Conservation (phyloP, 2,888 invertebrate species). For the Scrobipalpa costella region DNA sequence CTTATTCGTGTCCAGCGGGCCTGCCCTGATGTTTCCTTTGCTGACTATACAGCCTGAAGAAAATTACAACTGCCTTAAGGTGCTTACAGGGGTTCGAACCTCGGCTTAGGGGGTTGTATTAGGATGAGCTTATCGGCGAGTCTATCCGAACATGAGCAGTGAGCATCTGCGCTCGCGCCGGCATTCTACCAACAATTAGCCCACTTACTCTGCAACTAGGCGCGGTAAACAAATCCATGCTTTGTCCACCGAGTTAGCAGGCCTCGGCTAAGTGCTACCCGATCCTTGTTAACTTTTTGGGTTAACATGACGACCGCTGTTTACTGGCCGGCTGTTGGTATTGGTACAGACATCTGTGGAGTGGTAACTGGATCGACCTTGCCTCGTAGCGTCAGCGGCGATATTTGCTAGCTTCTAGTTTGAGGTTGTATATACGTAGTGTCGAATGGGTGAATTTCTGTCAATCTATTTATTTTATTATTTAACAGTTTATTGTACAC, state of each 20-base stretch:
- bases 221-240: constrained; percentile 68
- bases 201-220: constrained; percentile 75
- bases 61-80: too few species aligned
- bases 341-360: constrained; percentile 64
- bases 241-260: constrained; percentile 74
- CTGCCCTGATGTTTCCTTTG: too few species aligned
- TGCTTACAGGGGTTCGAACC: too few species aligned
- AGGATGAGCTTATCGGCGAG: neutral
- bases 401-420: neutral
- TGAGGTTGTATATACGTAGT: neutral
- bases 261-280: constrained; percentile 68
- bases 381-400: neutral
- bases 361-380: constrained; percentile 21
- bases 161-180: constrained; percentile 31
- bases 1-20: too few species aligned
- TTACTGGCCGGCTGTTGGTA: constrained; percentile 59
- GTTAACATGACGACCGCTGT: constrained; percentile 74
- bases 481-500: neutral
- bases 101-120: neutral
- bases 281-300: constrained; percentile 78
- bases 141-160: neutral
- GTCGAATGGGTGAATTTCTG: neutral
- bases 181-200: constrained; percentile 76
- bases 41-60: too few species aligned
- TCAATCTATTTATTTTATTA: neutral